Evolutionary conservation across 53 echinoderm and acorn worm species (phyloP).

Genomic region (Apostichopus leukothele): DNA sequence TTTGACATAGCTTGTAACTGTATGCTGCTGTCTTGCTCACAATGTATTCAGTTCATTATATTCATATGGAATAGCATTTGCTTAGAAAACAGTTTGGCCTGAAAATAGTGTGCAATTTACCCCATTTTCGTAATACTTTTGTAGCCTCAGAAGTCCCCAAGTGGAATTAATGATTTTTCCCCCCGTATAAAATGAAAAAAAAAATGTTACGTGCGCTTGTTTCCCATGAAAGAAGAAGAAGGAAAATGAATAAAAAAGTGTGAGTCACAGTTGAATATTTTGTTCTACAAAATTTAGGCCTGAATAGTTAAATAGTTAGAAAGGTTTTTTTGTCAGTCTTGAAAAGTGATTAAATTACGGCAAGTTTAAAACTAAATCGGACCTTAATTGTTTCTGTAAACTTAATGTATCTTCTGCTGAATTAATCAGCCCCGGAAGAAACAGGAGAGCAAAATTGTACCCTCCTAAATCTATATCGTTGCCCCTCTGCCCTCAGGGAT

Average conservation of each 20-base stretch:
- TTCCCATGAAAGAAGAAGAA: background rate
- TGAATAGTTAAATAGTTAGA: background rate
- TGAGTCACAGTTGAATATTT: background rate
- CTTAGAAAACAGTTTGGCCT: no score
- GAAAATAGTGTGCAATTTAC: no score
- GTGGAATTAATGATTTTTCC: background rate
- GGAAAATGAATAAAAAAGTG: background rate
- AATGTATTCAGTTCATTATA: no score
- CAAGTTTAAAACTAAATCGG: background rate
- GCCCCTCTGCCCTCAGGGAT: slow-evolving; percentile 32
- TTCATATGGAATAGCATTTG: no score
- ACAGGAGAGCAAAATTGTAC: background rate
- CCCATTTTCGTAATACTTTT: background rate
- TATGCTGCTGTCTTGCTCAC: no score
- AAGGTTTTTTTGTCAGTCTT: background rate
- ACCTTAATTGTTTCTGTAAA: slow-evolving; percentile 22
- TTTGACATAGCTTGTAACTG: no score
- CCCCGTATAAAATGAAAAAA: background rate
- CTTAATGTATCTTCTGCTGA: slow-evolving; percentile 21
- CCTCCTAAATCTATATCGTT: slow-evolving; percentile 3
- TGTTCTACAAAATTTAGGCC: background rate
- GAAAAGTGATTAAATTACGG: background rate
- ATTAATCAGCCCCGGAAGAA: slow-evolving; percentile 22
- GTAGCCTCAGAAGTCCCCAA: background rate
- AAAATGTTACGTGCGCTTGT: background rate